Base-by-base conservation (phyloP, 2,113 vertebrate genomes). In the Pimephales promelas region DNA sequence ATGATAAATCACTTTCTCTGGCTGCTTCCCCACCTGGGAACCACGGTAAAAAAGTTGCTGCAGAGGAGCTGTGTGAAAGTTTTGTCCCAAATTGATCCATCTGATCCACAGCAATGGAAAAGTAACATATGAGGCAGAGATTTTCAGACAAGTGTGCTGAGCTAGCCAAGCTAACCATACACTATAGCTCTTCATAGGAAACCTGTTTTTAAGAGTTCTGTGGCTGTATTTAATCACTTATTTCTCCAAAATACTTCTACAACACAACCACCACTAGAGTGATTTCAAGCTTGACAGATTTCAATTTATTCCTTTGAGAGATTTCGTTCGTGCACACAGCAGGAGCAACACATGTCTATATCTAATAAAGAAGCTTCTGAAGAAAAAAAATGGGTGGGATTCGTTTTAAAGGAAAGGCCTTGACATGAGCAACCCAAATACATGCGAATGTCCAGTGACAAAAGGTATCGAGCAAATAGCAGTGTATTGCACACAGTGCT, bases 1-100 rank as follows among this genome's bases (percentile, higher is more conserved):
- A 85, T 87, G 83, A 87, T 87, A 70, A 79, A 87, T 83, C 75
- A 56, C 75, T 87, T 83, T 68, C 70, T 72, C 59, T 75, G 59
- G 36, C 83, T 70, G 68, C 59, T 75, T 75, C 75, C 62, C 57
- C 75, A 85, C 80, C 83, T 87, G 80, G 79, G 57, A 54, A 9
- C 73, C 31, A 1, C 24, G 20, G 82, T 56, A n/a, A 79, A 10
- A 64, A 24, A 40, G 74, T 59, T 77, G 52, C 13, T 57, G 34
- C 5, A 36, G n/a, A 24, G 22, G 20, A 79, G 24, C 43, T 24
- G 1, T 49, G 43, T 79, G 24, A 66, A 47, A 49, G 43, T 49
- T 49, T 64, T 68, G 73, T 47, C 43, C 16, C 22, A 16, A 79
- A 68, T 66, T 47, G 78, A 61, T 57, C 73, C 49, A 14, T 36